Percentiles rank a stretch among this genome's conserved stretches.
Conservation (phyloP, 2,888 invertebrate genomes). For the Perdita meconis region DNA sequence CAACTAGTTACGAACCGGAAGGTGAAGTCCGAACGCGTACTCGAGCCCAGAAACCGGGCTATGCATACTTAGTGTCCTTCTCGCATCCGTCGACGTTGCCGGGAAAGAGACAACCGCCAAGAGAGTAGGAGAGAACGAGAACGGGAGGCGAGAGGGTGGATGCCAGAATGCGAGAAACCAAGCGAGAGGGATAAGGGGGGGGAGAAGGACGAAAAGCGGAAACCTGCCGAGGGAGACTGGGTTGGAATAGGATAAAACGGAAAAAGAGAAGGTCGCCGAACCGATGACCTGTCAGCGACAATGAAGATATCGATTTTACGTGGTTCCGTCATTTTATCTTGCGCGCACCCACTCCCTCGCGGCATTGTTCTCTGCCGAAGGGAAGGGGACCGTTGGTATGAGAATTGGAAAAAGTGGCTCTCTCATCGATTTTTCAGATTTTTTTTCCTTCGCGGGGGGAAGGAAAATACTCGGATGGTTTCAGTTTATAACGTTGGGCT, state of each 20-base stretch:
- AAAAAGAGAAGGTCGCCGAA: constrained; percentile 40
- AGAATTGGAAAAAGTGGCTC: constrained; percentile 18
- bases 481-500: too few relatives aligned
- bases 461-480: neutral
- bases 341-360: constrained; percentile 16
- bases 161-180: neutral
- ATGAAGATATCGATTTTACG: constrained; percentile 41
- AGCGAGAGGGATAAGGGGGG: neutral
- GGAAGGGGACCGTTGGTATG: constrained; percentile 7
- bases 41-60: constrained; percentile 64
- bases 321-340: constrained; percentile 28
- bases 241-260: constrained; percentile 34
- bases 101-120: neutral
- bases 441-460: neutral
- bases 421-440: neutral
- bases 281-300: constrained; percentile 34
- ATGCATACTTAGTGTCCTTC: constrained; percentile 69
- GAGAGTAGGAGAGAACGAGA: neutral
- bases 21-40: constrained; percentile 75
- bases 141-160: neutral
- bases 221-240: neutral
- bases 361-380: constrained; percentile 14
- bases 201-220: constrained; percentile 14
- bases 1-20: constrained; percentile 81
- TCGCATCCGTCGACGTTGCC: constrained; percentile 41